Conservation (phyloP, 2,113 vertebrate species). For the Aplodontia rufa region DNA sequence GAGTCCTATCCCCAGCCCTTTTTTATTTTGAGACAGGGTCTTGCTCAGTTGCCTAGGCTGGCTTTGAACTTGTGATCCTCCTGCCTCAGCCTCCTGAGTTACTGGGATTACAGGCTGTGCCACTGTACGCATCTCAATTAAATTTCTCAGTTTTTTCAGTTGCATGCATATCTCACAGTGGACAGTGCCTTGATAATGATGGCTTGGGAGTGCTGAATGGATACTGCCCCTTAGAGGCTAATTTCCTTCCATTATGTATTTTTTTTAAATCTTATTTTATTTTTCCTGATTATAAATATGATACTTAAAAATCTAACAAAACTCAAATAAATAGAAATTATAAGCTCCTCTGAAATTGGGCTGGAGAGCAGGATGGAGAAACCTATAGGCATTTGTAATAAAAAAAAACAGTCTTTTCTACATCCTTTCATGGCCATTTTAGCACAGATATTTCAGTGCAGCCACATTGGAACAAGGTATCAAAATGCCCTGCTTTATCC, state of each 20-base stretch:
- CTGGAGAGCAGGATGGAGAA: background rate
- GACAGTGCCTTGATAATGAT: background rate
- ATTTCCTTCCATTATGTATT: background rate
- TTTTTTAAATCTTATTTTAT: background rate
- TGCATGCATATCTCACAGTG: background rate
- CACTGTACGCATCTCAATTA: background rate
- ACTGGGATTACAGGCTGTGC: too few relatives aligned
- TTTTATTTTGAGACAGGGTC: too few relatives aligned
- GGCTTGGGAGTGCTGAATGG: background rate
- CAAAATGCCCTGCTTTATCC: background rate
- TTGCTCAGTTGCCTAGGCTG: too few relatives aligned
- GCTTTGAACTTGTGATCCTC: too few relatives aligned
- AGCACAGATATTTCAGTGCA: background rate
- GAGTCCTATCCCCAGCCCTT: too few relatives aligned
- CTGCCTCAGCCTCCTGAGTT: too few relatives aligned
- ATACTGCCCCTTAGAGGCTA: conserved; percentile 26
- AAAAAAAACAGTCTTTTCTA: background rate
- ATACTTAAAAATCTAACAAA: background rate
- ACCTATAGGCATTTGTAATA: background rate
- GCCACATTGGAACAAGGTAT: background rate
- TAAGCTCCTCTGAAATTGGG: background rate
- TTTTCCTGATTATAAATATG: conserved; percentile 39
- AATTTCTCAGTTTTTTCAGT: background rate
- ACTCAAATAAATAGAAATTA: conserved; percentile 27
- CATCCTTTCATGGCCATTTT: background rate